Evolutionary conservation across 2,113 vertebrate genomes (phyloP).

Genomic region (Morphnarchus princeps): DNA sequence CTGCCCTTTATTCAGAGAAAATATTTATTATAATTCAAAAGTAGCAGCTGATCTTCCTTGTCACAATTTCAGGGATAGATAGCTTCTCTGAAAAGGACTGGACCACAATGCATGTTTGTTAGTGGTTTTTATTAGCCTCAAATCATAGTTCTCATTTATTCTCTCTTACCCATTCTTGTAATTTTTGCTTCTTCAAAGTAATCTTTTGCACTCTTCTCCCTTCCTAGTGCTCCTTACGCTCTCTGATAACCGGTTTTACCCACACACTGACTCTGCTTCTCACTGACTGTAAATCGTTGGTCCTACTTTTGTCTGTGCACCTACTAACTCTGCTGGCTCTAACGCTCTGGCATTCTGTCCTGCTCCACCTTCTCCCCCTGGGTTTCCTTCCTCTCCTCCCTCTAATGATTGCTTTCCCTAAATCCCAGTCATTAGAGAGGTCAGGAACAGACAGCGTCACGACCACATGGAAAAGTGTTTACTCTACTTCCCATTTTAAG

Average conservation of each 20-base stretch:
- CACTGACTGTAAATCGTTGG: neutral
- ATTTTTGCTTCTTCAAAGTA: neutral
- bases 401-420: neutral
- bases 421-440: constrained; percentile 20
- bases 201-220: neutral
- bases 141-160: neutral
- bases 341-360: neutral
- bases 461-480: neutral
- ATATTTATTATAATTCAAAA: neutral
- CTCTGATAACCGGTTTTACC: neutral
- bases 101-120: neutral
- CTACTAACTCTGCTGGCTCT: neutral
- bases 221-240: neutral
- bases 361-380: neutral
- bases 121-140: neutral
- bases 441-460: neutral
- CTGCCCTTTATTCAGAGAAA: neutral
- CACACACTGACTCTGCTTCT: neutral
- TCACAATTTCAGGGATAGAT: neutral
- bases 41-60: neutral
- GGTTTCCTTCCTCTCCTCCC: constrained; percentile 29
- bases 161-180: neutral
- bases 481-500: constrained; percentile 11
- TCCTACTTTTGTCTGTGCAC: neutral
- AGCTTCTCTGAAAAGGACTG: neutral